A percentile compares a stretch with the other conserved stretches of the same genome.
phyloP scores from a whole-genome alignment of 1,140 invertebrate genomes.

The Ostrea edulis region DNA sequence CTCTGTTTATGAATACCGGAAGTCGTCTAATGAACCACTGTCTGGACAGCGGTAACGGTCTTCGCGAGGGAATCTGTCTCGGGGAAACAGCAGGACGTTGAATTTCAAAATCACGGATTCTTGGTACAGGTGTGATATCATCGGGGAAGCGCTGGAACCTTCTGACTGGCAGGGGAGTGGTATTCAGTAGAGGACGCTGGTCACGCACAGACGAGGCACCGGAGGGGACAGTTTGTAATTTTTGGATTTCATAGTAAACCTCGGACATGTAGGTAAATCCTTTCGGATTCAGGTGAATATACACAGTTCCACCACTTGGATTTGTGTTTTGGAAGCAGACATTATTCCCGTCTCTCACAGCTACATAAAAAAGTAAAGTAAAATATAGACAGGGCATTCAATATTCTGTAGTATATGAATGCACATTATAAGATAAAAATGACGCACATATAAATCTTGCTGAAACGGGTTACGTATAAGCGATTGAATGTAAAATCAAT shows the following conservation, averaged over 20 bases:
- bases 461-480: too few species aligned
- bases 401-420: too few species aligned
- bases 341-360: background rate
- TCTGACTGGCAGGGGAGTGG: background rate
- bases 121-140: constrained; percentile 8
- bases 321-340: constrained; percentile 22
- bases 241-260: constrained; percentile 36
- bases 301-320: background rate
- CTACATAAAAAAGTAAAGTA: background rate
- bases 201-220: background rate
- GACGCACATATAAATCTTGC: too few species aligned
- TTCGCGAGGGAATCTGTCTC: background rate
- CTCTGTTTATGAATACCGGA: background rate
- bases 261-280: constrained; percentile 1
- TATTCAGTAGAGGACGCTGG: background rate
- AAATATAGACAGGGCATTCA: too few species aligned
- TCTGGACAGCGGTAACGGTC: background rate
- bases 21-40: constrained; percentile 2
- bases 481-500: too few species aligned
- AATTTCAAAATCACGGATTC: background rate
- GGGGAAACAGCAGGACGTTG: background rate
- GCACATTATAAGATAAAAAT: too few species aligned
- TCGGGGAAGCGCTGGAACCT: background rate
- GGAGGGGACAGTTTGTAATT: background rate
- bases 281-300: background rate